phyloP scores from a whole-genome alignment of 2,797 vertebrate genomes.

The Gallinago nigripennis region DNA sequence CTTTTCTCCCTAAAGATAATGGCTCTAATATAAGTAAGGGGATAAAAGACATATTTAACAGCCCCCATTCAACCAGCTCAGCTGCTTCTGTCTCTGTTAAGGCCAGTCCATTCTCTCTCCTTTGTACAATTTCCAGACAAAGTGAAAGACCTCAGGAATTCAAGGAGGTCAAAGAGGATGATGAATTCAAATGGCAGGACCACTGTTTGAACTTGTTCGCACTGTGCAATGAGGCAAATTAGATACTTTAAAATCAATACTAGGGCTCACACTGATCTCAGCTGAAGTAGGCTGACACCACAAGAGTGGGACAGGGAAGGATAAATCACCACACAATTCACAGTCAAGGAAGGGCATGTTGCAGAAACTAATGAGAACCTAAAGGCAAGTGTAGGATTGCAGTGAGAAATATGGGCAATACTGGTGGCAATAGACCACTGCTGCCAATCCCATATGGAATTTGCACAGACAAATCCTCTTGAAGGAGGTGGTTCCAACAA shows the following conservation, averaged over 20 bases:
- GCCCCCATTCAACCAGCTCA: not conserved
- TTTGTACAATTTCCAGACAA: not conserved
- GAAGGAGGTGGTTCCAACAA: not conserved
- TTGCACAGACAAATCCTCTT: not conserved
- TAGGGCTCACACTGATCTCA: not conserved
- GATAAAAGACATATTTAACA: not conserved
- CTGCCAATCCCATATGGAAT: not conserved
- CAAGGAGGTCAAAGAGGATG: not conserved
- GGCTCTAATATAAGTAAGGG: not conserved
- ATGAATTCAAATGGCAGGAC: not conserved
- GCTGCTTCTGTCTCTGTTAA: not conserved
- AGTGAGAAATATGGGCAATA: not conserved
- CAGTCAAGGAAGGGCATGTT: not conserved
- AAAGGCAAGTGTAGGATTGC: not conserved
- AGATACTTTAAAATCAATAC: not conserved
- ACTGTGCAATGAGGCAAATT: not conserved
- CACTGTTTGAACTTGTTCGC: not conserved
- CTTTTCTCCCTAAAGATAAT: not conserved
- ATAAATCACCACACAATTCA: not conserved
- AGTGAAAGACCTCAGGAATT: not conserved
- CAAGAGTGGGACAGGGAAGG: not conserved
- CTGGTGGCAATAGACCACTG: not conserved
- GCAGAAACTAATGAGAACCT: not conserved
- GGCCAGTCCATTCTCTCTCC: not conserved
- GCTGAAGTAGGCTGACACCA: not conserved